These are phyloP conservation scores for Hyles vespertilio DNA, from an alignment of 1,140 invertebrate species.

Conservation along the genomic window DNA sequence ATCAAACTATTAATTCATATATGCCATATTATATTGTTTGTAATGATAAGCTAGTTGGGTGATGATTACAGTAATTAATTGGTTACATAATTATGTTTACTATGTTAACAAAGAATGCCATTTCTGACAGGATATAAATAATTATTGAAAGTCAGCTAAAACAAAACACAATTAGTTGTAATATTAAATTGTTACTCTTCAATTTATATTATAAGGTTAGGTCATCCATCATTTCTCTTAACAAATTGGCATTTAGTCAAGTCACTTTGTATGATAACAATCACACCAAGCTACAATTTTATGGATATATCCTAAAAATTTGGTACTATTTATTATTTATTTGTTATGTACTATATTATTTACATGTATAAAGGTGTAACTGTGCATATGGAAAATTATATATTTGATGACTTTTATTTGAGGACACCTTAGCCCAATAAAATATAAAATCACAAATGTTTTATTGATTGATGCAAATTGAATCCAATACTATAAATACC, in stretches of 20 bases:
- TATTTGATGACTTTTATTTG: slow-evolving; percentile 71
- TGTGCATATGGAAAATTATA: slow-evolving; percentile 73
- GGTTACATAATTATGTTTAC: slow-evolving; percentile 45
- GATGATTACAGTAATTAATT: slow-evolving; percentile 47
- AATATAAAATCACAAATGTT: slow-evolving; percentile 36
- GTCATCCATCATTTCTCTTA: slow-evolving; percentile 30
- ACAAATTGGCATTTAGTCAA: slow-evolving; percentile 66
- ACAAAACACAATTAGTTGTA: slow-evolving; percentile 38
- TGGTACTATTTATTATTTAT: slow-evolving; percentile 75
- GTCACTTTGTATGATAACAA: slow-evolving; percentile 65
- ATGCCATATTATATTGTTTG: slow-evolving; percentile 73
- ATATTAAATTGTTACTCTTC: slow-evolving; percentile 54
- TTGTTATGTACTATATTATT: slow-evolving; percentile 74
- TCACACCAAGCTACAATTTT: slow-evolving; percentile 67
- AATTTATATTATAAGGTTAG: slow-evolving; percentile 31
- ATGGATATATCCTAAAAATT: slow-evolving; percentile 66
- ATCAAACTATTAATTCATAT: slow-evolving; percentile 65
- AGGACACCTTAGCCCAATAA: slow-evolving; percentile 68
- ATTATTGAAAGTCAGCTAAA: slow-evolving; percentile 34
- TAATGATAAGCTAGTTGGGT: slow-evolving; percentile 64
- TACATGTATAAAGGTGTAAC: slow-evolving; percentile 75
- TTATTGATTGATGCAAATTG: slow-evolving; percentile 16
- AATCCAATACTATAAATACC: too few species aligned
- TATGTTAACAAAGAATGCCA: slow-evolving; percentile 49
- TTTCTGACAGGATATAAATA: slow-evolving; percentile 35